phyloP scores from a whole-genome alignment of 2,113 vertebrate species.

The Oreochromis aureus region DNA sequence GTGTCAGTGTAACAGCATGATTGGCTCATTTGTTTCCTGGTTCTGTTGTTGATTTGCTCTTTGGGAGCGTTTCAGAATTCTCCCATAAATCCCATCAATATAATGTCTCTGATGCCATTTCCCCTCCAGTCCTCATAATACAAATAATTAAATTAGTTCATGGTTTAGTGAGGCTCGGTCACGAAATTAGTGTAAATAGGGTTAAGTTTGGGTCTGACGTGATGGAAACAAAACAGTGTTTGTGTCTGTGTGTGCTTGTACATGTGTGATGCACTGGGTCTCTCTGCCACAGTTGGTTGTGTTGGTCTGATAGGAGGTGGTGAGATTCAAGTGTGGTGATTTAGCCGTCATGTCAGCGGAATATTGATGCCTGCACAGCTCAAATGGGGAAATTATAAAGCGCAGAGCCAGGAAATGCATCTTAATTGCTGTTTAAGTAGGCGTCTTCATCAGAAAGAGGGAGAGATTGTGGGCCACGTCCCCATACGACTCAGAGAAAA shows the following conservation, averaged over 20 bases:
- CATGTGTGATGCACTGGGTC: background rate
- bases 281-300: slow-evolving; percentile 5
- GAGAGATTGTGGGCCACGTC: slow-evolving; percentile 50
- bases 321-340: slow-evolving; percentile 52
- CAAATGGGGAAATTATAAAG: slow-evolving; percentile 63
- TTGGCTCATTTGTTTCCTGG: background rate
- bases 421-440: slow-evolving; percentile 73
- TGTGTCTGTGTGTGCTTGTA: background rate
- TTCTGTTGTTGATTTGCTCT: background rate
- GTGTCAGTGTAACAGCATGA: background rate
- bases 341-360: slow-evolving; percentile 57
- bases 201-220: background rate
- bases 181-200: background rate
- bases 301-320: slow-evolving; percentile 26
- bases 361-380: slow-evolving; percentile 65
- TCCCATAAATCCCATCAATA: background rate
- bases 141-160: background rate
- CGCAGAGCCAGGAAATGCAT: slow-evolving; percentile 64
- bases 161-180: background rate
- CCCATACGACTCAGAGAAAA: slow-evolving; percentile 44
- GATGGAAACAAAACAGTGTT: background rate
- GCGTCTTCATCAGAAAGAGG: slow-evolving; percentile 61
- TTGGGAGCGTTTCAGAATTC: background rate
- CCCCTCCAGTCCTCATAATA: background rate
- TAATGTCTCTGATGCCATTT: background rate